Conservation (phyloP, 1,140 invertebrate genomes). For the Eurosta solidaginis region DNA sequence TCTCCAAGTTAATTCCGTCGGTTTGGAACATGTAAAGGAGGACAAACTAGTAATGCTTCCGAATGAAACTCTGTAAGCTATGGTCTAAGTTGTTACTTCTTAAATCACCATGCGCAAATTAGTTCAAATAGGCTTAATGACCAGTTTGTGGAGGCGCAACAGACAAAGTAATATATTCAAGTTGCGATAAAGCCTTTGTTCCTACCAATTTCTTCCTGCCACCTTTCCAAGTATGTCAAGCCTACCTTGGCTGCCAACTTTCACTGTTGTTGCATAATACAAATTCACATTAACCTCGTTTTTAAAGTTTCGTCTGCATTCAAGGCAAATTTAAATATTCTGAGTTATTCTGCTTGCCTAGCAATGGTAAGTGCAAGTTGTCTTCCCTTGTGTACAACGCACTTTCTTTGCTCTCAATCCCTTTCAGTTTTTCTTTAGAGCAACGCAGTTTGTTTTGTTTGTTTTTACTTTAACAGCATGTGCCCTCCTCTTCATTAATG, state of each 20-base stretch:
- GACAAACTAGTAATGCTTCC: too few species aligned
- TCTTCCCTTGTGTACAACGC: neutral
- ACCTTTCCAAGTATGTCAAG: neutral
- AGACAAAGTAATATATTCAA: neutral
- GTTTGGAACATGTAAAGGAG: too few species aligned
- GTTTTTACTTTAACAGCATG: neutral
- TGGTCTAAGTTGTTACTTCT: too few species aligned
- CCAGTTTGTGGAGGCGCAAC: neutral
- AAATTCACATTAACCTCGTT: constrained; percentile 26
- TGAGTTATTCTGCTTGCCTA: neutral
- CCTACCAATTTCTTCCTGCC: neutral
- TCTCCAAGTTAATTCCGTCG: too few species aligned
- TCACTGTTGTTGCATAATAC: neutral
- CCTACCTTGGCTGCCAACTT: neutral
- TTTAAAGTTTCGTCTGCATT: neutral
- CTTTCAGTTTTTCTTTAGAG: neutral
- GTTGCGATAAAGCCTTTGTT: neutral
- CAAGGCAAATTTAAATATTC: neutral
- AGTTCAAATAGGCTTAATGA: neutral
- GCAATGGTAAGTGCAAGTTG: neutral
- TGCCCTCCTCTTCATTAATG: neutral
- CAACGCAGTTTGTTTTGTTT: neutral
- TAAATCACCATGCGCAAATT: neutral
- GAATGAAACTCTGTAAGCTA: too few species aligned
- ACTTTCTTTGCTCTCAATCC: neutral